Evolutionary conservation across 2,113 vertebrate genomes (phyloP), one percentile per base, ranked within the genome.

Genomic region (Cephalopholis sonnerati): DNA sequence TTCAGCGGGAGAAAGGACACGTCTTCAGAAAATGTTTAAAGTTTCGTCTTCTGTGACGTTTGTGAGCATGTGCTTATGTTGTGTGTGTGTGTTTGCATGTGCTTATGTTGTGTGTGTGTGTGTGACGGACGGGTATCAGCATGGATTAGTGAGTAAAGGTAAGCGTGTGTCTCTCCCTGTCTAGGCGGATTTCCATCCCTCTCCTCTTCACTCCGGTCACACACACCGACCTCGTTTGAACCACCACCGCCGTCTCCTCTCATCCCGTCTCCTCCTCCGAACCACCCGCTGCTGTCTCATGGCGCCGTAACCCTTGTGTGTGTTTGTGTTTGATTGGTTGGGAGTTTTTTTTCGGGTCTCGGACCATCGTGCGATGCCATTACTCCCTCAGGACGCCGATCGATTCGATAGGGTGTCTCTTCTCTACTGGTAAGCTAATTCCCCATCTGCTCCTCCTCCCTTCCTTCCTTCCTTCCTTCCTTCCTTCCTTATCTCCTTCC

Each of bases 391-490:
- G 81, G 95, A 96, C 82, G 90, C 94, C 1, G 95, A 97, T 74
- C 94, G 93, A 61, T 95, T 96, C 82, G 94, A 96, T 94, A 95
- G 96, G 51, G 92, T 97, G 70, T 97, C 96, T 83, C 95, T 97
- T 29, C 93, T 97, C 4, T 97, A 96, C 94, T 96, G 96, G 96
- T 97, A 95, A 83, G 96, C 73, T 59, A 2, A 57, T 57, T 74
- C 51, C 44, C 61, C 36, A 27, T 58, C n/a, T 5, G 5, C 41
- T 44, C 25, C 61, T 8, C 55, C 36, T 24, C 10, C 12, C 25
- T 32, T 41, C 48, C 22, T 24, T 17, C 13, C 44, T 53, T 24
- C 54, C 32, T 24, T 29, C 66, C 53, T 50, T 51, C n/a, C 58
- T 36, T 57, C 5, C 58, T 12, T 10, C n/a, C 17, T 48, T n/a